These are phyloP conservation scores for Gobio occitaniae DNA, from an alignment of 2,797 vertebrate species.

Conservation along the genomic window DNA sequence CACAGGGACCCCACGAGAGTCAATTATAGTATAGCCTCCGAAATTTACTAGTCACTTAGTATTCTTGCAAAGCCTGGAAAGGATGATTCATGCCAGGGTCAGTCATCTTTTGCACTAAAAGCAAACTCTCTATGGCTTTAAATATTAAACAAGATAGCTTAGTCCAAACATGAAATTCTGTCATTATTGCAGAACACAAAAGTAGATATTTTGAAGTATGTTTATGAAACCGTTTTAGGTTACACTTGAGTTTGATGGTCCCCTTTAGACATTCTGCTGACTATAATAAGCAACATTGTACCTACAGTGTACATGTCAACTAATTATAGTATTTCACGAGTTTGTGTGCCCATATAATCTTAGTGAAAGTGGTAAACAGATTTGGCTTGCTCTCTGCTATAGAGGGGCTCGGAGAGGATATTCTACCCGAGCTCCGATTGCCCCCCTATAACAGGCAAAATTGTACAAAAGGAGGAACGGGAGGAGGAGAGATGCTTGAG, in stretches of 20 bases:
- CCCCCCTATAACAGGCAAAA: too few relatives aligned
- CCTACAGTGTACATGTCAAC: not conserved
- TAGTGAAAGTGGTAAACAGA: too few relatives aligned
- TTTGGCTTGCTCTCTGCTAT: too few relatives aligned
- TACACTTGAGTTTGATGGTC: not conserved
- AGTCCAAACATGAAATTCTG: not conserved
- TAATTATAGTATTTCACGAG: not conserved
- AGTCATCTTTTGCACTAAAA: not conserved
- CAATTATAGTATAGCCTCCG: slow-evolving; percentile 29
- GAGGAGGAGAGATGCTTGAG: too few relatives aligned
- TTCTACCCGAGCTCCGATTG: too few relatives aligned
- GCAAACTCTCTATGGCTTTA: not conserved
- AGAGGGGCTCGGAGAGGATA: too few relatives aligned
- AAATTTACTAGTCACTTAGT: slow-evolving; percentile 4
- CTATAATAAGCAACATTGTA: not conserved
- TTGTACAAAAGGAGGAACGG: too few relatives aligned
- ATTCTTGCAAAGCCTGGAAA: slow-evolving; percentile 12
- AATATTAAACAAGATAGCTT: slow-evolving; percentile 5
- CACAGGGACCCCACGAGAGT: not conserved
- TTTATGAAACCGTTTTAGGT: not conserved
- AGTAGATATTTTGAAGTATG: not conserved
- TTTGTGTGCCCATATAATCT: too few relatives aligned
- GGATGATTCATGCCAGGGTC: slow-evolving; percentile 4
- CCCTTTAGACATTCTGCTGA: not conserved
- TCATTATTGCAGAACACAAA: not conserved